These are phyloP conservation scores for Mycalesis mineus DNA, from an alignment of 2,888 invertebrate genomes.

Conservation along the genomic window DNA sequence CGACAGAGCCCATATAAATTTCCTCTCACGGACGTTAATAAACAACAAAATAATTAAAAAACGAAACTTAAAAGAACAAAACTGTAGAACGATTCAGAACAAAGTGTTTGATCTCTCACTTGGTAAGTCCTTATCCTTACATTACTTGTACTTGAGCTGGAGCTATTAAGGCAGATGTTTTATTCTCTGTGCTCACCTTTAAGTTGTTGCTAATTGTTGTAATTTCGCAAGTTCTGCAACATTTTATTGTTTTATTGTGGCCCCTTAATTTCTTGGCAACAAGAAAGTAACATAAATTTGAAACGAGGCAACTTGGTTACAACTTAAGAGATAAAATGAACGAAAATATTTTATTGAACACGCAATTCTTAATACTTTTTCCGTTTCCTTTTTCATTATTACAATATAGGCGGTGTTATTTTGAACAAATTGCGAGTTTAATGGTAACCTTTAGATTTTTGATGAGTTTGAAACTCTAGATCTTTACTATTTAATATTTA, in stretches of 20 bases:
- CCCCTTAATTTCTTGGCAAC: conserved; percentile 24
- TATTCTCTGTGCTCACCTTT: conserved; percentile 14
- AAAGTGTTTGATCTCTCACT: not conserved
- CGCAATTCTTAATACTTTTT: no score
- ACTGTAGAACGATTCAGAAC: not conserved
- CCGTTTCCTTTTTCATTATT: no score
- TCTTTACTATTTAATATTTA: no score
- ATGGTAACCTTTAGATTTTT: no score
- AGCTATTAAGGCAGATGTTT: conserved; percentile 6
- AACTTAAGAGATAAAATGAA: conserved; percentile 9
- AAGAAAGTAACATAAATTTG: conserved; percentile 13
- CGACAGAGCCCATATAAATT: no score
- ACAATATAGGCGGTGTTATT: no score
- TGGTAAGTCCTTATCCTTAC: not conserved
- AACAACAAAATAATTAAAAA: no score
- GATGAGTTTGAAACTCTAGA: no score
- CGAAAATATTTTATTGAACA: conserved; percentile 7
- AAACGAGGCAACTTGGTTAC: conserved; percentile 11
- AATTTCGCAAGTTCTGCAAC: conserved; percentile 50
- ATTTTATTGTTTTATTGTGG: conserved; percentile 57
- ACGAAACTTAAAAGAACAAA: not conserved
- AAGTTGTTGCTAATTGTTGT: conserved; percentile 41
- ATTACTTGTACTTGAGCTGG: not conserved
- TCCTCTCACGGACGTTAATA: no score
- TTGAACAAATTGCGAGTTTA: no score